Conservation (phyloP, 2,797 vertebrate genomes). For the Eleutherodactylus coqui region DNA sequence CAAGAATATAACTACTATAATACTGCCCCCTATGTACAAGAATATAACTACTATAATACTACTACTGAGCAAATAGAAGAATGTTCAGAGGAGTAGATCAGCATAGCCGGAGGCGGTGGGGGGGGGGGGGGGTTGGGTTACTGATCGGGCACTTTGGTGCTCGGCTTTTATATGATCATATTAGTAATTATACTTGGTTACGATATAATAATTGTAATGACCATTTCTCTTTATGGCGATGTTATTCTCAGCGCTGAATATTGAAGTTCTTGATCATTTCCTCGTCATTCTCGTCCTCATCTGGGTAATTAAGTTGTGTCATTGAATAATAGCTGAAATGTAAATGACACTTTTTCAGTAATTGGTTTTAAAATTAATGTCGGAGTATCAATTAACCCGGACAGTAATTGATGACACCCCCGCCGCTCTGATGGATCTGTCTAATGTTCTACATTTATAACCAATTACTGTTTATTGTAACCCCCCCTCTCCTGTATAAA, state of each 20-base stretch:
- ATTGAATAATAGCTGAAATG: slow-evolving; percentile 50
- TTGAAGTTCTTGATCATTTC: neutral
- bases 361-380: slow-evolving; percentile 52
- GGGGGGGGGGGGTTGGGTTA: too few species aligned
- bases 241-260: neutral
- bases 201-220: neutral
- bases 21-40: neutral
- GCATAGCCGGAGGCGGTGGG: too few species aligned
- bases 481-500: neutral
- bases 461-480: slow-evolving; percentile 50
- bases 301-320: slow-evolving; percentile 18
- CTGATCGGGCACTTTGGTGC: too few species aligned
- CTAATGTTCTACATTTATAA: slow-evolving; percentile 39
- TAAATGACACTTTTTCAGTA: slow-evolving; percentile 55
- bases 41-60: slow-evolving; percentile 1
- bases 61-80: neutral
- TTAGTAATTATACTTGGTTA: neutral
- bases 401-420: slow-evolving; percentile 37
- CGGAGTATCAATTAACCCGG: slow-evolving; percentile 52
- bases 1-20: slow-evolving; percentile 3
- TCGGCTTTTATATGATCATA: neutral
- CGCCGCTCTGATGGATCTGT: neutral
- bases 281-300: neutral
- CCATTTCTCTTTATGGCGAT: neutral
- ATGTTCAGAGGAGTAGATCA: too few species aligned